Percentiles rank a stretch among this genome's conserved stretches.
Conservation (phyloP, 2,888 invertebrate genomes). For the Seira ritae region DNA sequence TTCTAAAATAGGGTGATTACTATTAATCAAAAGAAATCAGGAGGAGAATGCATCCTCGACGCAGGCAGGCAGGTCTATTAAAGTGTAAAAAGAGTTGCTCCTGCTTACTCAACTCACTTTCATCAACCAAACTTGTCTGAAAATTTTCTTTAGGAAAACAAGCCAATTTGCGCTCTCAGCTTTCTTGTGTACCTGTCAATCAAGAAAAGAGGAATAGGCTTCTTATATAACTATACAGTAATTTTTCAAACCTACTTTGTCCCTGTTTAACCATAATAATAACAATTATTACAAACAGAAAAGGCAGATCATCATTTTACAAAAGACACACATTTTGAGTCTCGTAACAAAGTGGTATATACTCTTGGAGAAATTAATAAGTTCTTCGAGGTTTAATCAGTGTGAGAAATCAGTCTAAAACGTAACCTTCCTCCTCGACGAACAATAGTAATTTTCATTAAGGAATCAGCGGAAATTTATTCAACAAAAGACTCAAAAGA, state of each 20-base stretch:
- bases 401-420: conserved; percentile 50
- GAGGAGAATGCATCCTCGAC: background rate
- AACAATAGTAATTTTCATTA: conserved; percentile 54
- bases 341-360: background rate
- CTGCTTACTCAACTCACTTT: no score
- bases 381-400: conserved; percentile 49
- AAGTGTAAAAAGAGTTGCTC: no score
- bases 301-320: background rate
- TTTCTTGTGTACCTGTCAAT: conserved; percentile 51
- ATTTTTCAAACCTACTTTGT: background rate
- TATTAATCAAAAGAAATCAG: background rate
- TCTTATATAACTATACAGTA: background rate
- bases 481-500: conserved; percentile 8
- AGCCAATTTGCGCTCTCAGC: conserved; percentile 23
- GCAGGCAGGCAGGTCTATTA: background rate
- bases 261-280: background rate
- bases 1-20: background rate
- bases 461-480: conserved; percentile 36
- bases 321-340: background rate
- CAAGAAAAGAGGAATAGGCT: conserved; percentile 17
- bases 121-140: background rate
- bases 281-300: background rate
- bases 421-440: conserved; percentile 20
- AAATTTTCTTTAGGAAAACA: conserved; percentile 19
- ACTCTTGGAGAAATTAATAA: no score